Conservation (phyloP, 2,797 vertebrate species). For the Pipistrellus pygmaeus region DNA sequence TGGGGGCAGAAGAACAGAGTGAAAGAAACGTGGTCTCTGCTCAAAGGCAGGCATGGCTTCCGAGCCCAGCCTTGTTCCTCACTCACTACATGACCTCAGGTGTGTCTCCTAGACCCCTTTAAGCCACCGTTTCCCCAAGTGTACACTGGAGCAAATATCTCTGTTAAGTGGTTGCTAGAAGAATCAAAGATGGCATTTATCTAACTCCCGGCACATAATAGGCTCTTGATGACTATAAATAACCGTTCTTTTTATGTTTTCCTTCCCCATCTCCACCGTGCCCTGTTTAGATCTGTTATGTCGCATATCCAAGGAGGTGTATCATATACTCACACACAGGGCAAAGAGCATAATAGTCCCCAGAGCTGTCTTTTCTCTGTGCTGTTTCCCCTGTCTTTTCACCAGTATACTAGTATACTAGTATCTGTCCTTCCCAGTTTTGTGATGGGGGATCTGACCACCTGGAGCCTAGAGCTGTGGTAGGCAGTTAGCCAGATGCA, state of each 20-base stretch:
- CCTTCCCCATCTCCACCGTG: not conserved
- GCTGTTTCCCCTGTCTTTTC: not conserved
- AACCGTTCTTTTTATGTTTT: not conserved
- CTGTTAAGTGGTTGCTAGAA: not conserved
- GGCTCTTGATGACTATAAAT: not conserved
- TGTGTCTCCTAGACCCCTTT: not conserved
- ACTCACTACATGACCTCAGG: not conserved
- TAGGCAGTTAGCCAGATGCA: too few relatives aligned
- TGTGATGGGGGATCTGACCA: not conserved
- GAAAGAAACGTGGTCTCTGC: not conserved
- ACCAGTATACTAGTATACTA: not conserved
- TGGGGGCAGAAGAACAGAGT: not conserved
- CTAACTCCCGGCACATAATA: not conserved
- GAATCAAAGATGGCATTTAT: not conserved
- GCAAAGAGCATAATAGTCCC: not conserved
- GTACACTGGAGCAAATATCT: not conserved
- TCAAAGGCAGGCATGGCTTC: not conserved
- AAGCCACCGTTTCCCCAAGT: not conserved
- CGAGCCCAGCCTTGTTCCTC: not conserved
- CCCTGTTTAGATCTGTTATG: not conserved
- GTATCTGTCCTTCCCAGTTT: not conserved
- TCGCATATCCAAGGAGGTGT: fast-evolving
- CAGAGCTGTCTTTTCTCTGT: not conserved
- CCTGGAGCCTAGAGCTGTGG: not conserved
- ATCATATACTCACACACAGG: not conserved